Conservation (phyloP, 1,140 invertebrate species). For the Antheraea pernyi region DNA sequence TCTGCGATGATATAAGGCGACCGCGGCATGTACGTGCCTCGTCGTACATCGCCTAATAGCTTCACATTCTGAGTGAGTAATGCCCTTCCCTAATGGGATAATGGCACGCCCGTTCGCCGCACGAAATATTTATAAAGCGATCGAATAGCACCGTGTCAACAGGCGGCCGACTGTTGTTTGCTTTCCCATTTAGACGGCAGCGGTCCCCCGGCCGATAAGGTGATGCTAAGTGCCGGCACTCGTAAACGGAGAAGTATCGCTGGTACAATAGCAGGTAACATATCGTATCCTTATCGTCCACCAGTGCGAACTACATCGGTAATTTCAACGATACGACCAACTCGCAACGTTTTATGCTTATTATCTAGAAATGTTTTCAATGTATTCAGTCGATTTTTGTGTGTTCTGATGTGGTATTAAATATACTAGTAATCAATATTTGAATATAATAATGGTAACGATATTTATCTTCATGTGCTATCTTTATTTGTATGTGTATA, state of each 20-base stretch:
- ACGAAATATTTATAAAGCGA: slow-evolving; percentile 75
- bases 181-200: slow-evolving; percentile 64
- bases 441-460: no score
- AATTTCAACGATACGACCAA: background rate
- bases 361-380: no score
- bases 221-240: slow-evolving; percentile 29
- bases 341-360: no score
- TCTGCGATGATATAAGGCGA: background rate
- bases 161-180: slow-evolving; percentile 58
- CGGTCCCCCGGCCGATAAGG: slow-evolving; percentile 54
- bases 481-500: no score
- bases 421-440: no score
- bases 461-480: no score
- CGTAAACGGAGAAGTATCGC: slow-evolving; percentile 16
- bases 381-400: no score
- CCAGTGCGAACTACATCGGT: background rate
- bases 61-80: slow-evolving; percentile 66
- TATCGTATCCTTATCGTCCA: background rate
- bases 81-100: slow-evolving; percentile 73
- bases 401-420: no score
- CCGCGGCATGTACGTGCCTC: background rate
- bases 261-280: background rate
- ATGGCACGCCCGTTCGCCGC: slow-evolving; percentile 56
- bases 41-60: slow-evolving; percentile 54
- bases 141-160: slow-evolving; percentile 67